Evolutionary conservation across 2,888 invertebrate species (phyloP), one percentile per base, ranked within the genome.

Genomic region (Drosophila histrio): DNA sequence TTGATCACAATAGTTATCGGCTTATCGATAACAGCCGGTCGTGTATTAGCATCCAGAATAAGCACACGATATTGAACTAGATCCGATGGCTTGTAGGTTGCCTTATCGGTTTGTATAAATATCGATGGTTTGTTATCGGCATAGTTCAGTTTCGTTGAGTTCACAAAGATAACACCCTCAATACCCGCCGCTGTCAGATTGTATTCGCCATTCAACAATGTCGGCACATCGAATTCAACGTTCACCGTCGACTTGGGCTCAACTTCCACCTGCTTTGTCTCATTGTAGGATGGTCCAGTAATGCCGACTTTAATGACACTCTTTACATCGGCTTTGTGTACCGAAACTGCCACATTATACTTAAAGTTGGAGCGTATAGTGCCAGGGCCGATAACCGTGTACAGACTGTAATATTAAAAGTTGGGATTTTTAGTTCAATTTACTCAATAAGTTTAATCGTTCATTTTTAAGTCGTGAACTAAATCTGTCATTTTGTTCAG

Each of bases 71-170:
- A 98, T 91, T 95, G 94, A 22, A 99, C 95, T 74, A 94, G 94
- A 89, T 96, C 95, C 8, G 95, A 95, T 0, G 98, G 98, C 89
- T 97, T 96, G 91, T 98, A 98, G 70, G 97, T 95, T 8, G 97
- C 95, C 92, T 97, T 96, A 92, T 98, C 98, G 0, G 97, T 97
- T 91, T 98, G 98, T 69, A 98, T 94, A 87, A 97, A 96, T 11
- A 97, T 94, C 9, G 96, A 96, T 4, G 80, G 70, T 32, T 76
- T 75, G 88, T 97, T 96, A 67, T 95, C 94, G 38, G 95, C 94
- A 91, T 95, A 96, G 41, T 94, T 93, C 49, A 98, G 90, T 7
- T 94, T 93, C 1, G 95, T 95, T n/a, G 95, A 94, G 69, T 96
- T 95, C 41, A 93, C 92, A 91, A 97, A 97, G 64, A 93, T 93